A percentile compares a stretch with the other conserved stretches of the same genome.
phyloP scores from a whole-genome alignment of 2,888 invertebrate genomes.

The Trachelus troglodyta region DNA sequence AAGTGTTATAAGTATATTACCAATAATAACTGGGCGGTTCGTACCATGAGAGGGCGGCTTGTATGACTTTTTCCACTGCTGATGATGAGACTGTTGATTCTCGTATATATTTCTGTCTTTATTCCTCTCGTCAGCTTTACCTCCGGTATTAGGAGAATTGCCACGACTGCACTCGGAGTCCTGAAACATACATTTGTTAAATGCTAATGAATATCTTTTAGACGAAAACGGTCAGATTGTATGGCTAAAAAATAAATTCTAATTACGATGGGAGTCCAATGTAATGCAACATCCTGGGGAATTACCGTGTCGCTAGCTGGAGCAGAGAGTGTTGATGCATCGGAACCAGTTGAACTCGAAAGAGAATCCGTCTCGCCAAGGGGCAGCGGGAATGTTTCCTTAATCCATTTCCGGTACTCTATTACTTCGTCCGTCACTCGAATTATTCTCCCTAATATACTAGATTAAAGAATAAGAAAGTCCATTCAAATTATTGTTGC shows the following conservation, averaged over 20 bases:
- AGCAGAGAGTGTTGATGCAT: conserved; percentile 63
- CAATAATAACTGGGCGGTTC: conserved; percentile 9
- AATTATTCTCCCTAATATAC: conserved; percentile 90
- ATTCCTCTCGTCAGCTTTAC: conserved; percentile 56
- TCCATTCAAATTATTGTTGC: neutral
- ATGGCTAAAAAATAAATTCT: conserved; percentile 2
- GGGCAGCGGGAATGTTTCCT: conserved; percentile 66
- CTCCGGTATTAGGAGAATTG: conserved; percentile 62
- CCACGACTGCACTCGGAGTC: conserved; percentile 64
- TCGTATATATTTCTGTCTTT: conserved; percentile 56
- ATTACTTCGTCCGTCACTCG: conserved; percentile 94
- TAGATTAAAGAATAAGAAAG: conserved; percentile 41
- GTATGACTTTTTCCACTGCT: conserved; percentile 58
- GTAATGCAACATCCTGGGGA: conserved; percentile 7
- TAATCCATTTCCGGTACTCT: conserved; percentile 77
- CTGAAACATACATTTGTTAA: conserved; percentile 28
- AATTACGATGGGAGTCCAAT: conserved; percentile 1
- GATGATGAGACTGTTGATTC: conserved; percentile 53
- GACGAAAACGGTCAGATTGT: neutral
- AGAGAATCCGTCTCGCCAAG: conserved; percentile 59
- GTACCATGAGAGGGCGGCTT: conserved; percentile 58
- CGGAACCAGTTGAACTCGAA: conserved; percentile 64
- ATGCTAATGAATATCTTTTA: neutral
- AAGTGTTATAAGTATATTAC: neutral
- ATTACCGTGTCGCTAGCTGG: conserved; percentile 63